Conservation (phyloP, 2,797 vertebrate genomes). For the Urosaurus nigricauda region DNA sequence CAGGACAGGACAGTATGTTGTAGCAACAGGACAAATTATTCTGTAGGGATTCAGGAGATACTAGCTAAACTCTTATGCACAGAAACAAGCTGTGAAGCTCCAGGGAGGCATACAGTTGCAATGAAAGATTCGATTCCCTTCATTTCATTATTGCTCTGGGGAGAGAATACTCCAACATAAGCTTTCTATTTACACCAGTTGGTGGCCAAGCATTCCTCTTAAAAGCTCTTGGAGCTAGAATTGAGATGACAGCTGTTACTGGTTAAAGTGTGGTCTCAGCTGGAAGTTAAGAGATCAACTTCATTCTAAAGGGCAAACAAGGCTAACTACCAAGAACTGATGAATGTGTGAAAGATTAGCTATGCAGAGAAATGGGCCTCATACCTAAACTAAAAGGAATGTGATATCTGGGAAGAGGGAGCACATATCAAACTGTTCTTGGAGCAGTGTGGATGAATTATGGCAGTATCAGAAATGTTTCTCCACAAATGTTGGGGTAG, state of each 20-base stretch:
- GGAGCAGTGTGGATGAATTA: background rate
- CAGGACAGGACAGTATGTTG: background rate
- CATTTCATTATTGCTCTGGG: background rate
- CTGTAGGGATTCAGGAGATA: background rate
- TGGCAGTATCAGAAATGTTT: background rate
- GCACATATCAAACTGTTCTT: background rate
- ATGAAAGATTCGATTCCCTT: background rate
- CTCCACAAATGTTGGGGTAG: background rate
- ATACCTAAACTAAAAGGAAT: background rate
- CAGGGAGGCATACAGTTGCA: background rate
- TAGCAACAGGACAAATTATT: background rate
- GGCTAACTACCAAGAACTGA: background rate
- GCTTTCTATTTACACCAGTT: background rate
- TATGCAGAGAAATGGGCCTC: background rate
- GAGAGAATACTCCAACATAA: background rate
- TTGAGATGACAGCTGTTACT: background rate
- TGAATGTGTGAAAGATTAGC: background rate
- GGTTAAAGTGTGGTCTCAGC: constrained; percentile 2
- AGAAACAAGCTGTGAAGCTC: background rate
- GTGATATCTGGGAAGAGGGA: background rate
- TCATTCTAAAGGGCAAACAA: constrained; percentile 13
- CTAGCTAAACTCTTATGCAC: background rate
- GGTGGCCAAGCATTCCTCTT: background rate
- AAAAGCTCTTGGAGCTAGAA: background rate
- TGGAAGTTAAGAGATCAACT: constrained; percentile 3